Conservation (phyloP, 2,113 vertebrate genomes). For the Willisornis vidua region DNA sequence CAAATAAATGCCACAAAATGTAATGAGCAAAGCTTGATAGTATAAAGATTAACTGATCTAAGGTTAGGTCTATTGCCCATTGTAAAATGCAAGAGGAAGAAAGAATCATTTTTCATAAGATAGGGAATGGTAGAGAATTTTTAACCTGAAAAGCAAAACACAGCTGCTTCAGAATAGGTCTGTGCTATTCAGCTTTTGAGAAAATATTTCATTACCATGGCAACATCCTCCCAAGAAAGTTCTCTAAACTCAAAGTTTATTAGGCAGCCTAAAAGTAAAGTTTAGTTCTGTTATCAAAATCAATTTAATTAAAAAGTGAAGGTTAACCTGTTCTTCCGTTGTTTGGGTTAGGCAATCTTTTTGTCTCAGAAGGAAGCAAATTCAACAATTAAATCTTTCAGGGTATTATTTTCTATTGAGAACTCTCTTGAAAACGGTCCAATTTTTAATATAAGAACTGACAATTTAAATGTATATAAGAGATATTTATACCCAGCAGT, state of each 20-base stretch:
- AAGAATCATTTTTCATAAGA: background rate
- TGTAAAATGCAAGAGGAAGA: background rate
- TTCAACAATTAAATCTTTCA: background rate
- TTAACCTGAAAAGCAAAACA: conserved; percentile 2
- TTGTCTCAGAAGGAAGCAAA: background rate
- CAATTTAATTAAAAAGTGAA: background rate
- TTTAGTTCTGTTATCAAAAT: background rate
- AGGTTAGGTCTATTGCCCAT: background rate
- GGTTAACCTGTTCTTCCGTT: background rate
- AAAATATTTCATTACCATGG: background rate
- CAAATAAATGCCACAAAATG: conserved; percentile 35
- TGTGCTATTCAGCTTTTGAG: background rate
- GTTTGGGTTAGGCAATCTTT: background rate
- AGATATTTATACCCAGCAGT: background rate
- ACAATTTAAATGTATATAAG: background rate
- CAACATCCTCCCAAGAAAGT: background rate
- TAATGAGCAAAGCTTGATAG: conserved; percentile 1
- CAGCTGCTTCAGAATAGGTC: background rate
- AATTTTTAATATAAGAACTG: background rate
- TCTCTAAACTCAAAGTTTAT: background rate
- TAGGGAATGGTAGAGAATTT: background rate
- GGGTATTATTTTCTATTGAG: background rate
- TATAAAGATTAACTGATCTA: background rate
- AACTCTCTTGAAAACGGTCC: background rate
- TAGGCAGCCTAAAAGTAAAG: background rate